Base-by-base conservation (phyloP, 2,113 vertebrate genomes). In the Albula glossodonta region DNA sequence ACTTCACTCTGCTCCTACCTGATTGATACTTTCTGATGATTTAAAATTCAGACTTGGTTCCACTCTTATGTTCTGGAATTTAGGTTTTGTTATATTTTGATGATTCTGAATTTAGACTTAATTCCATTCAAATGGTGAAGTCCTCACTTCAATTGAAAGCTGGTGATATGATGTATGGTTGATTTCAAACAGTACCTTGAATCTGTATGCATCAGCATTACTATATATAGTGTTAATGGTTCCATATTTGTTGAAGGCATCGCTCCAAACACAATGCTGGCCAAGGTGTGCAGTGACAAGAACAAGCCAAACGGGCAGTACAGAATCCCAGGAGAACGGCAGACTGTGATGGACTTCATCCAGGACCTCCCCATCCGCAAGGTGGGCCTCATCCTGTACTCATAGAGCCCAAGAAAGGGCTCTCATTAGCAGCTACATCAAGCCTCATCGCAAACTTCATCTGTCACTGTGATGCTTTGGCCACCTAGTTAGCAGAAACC, bases 271-370 rank as follows among this genome's bases (percentile, higher is more conserved):
- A 98, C 92, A 89, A 97, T 98, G 97, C 93, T 99, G 89, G 97
- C 98, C 88, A 99, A 99, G 92, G 97, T 99, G 87, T 99, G 97
- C 95, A 99, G 98, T 93, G 98, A 99, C 93, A 93, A 94, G 93
- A 99, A 99, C 92, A 99, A 99, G 87, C 98, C 98, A 86, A 98
- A 99, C 0, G 98, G 98, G 49, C 98, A 99, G 51, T 99, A 92
- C 93, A 95, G 93, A 88, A 96, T 99, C 91, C 83, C 92, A 22
- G 89, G 96, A 52, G 95, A 94, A 51, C 95, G 94, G 90, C 92
- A 93, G 86, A 96, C 96, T 7, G 97, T 99, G 80, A 95, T 97
- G 94, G 95, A 97, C 85, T 99, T 99, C 89, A 91, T 99, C 7
- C 96, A 96, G 90, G 93, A 96, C 82, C 95, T 99, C 89, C 96